Base-by-base conservation (phyloP, 2,113 vertebrate species). In the Rostratula benghalensis region DNA sequence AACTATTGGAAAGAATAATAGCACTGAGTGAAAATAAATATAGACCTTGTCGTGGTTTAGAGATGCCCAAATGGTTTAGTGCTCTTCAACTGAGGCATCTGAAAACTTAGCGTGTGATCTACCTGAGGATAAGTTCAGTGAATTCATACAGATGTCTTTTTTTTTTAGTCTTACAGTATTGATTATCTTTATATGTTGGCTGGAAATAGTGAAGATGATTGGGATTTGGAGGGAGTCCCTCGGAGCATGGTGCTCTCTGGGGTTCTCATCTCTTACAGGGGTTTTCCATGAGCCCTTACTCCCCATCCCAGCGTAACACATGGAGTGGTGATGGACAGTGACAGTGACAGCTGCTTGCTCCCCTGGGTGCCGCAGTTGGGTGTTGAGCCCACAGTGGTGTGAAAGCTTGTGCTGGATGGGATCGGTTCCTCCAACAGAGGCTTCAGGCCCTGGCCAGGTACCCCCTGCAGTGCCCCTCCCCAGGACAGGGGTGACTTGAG, bases 351-450 rank as follows among this genome's bases (percentile, higher is more conserved):
- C 2, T 5, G 28, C 41, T 48, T 30, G 53, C 57, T 37, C 15
- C 7, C 7, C 11, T 3, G n/a, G 33, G 2, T 0, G 19, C n/a
- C 9, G 0, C 1, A 0, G 10, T 0, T 23, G 28, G 4, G 20
- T 8, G 30, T 6, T 54, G 17, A 0, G 37, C 28, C 33, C 2
- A 0, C 60, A 14, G 1, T 1, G n/a, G 37, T 5, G 9, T 1
- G 13, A 22, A 30, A 1, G 3, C 21, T 7, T 1, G 17, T 4
- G n/a, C 65, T 13, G 45, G 19, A 18, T 1, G 16, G 18, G 57
- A 33, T 10, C 37, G 15, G 2, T 5, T 61, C 23, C 57, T 27
- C 24, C 50, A 21, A 3, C 2, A 17, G 19, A 12, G 14, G 16
- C 74, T 30, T 8, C 4, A 30, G 21, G 20, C 6, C 61, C 28